Evolutionary conservation across 2,888 invertebrate species (phyloP), one percentile per base, ranked within the genome.

Genomic region (Drosophila peninsularis): DNA sequence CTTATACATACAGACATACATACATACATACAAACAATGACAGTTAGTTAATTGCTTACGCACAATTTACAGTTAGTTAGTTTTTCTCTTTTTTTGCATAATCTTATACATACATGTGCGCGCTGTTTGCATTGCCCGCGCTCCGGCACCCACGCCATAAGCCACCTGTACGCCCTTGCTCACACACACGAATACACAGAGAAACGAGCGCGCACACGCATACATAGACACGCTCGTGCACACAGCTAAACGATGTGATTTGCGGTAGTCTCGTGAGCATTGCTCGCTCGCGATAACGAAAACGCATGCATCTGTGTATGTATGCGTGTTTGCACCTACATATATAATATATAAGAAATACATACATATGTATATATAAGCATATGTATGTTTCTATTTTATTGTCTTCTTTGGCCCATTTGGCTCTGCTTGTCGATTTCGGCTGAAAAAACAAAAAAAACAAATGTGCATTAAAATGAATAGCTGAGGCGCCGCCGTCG

Each of bases 121-220:
- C 80, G 80, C 71, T 78, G 36, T 75, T 77, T 79, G 73, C 75
- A 71, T 69, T 72, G 42, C 75, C 75, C 72, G 64, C 73, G 58
- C 69, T 50, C 61, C 67, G 54, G 63, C 72, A 70, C 88, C 65
- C 82, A 82, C 68, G 70, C 82, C 76, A 88, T 67, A 62, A 71
- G 85, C 83, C 87, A 84, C 83, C 88, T 84, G 83, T 87, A 84
- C 83, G 83, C 83, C 87, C 85, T 83, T 87, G 85, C 65, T 56
- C 55, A 78, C 67, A 77, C 64, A 62, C 49, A 32, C 42, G 32
- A 39, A 37, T 34, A 37, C 36, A 65, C 36, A 24, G 3, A 14
- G 2, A 47, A 45, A 30, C 45, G 45, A 47, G 24, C 42, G 45
- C 49, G 44, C 42, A 67, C 45, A 36, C 44, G 42, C 45, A 42